Evolutionary conservation across 2,888 invertebrate genomes (phyloP).

Genomic region (Heliconius sara): DNA sequence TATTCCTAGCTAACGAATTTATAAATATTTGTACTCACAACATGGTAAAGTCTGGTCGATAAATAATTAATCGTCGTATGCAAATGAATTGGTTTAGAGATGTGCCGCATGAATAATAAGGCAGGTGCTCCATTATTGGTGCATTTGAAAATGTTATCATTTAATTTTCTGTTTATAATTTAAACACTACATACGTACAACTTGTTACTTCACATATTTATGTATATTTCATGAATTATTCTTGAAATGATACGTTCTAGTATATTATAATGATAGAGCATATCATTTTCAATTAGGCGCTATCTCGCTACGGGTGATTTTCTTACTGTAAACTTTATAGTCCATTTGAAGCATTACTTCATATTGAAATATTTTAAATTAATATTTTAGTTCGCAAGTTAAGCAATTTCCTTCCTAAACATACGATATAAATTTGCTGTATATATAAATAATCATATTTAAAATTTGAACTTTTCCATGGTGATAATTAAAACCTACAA

Average conservation of each 20-base stretch:
- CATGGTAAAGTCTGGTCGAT: slow-evolving; percentile 37
- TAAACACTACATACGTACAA: neutral
- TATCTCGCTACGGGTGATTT: neutral
- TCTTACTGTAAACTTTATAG: neutral
- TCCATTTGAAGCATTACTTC: neutral
- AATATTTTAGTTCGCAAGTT: neutral
- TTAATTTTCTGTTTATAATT: slow-evolving; percentile 30
- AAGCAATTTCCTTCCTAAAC: neutral
- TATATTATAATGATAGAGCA: neutral
- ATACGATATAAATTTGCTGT: no score
- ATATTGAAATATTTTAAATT: neutral
- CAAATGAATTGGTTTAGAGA: slow-evolving; percentile 44
- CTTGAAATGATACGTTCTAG: no score
- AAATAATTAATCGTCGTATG: slow-evolving; percentile 44
- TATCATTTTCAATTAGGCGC: neutral
- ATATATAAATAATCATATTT: neutral
- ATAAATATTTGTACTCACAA: slow-evolving; percentile 31
- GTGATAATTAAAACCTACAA: neutral
- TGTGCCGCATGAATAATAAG: slow-evolving; percentile 37
- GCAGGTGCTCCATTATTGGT: slow-evolving; percentile 42
- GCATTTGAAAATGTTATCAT: slow-evolving; percentile 42
- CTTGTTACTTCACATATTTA: neutral
- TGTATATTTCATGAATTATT: neutral
- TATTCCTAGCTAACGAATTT: slow-evolving; percentile 37
- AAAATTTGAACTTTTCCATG: neutral